These are phyloP conservation scores for Fistularia tabacaria DNA, from an alignment of 2,797 vertebrate genomes.

Conservation along the genomic window DNA sequence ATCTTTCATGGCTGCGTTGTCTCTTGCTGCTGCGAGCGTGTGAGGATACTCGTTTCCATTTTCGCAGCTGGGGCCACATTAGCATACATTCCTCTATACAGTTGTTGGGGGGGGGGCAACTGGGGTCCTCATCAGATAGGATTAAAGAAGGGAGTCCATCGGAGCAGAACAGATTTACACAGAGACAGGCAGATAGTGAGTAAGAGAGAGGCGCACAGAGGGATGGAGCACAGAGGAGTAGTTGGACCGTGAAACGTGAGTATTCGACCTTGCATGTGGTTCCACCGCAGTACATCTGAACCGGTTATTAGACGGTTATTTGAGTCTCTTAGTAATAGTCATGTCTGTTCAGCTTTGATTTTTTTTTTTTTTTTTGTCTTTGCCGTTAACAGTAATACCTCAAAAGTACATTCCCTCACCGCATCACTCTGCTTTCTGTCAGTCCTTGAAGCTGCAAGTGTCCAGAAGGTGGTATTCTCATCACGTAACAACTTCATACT, in stretches of 20 bases:
- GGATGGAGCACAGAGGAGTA: slow-evolving; percentile 11
- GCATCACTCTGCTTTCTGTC: not conserved
- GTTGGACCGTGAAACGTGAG: slow-evolving; percentile 25
- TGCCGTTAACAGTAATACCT: slow-evolving; percentile 4
- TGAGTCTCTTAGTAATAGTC: slow-evolving; percentile 20
- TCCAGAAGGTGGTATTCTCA: slow-evolving; percentile 12
- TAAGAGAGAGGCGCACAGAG: slow-evolving; percentile 15
- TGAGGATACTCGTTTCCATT: slow-evolving; percentile 64
- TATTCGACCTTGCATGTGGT: slow-evolving; percentile 8
- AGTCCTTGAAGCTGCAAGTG: slow-evolving; percentile 10
- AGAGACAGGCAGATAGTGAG: slow-evolving; percentile 29
- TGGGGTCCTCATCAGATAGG: slow-evolving; percentile 62
- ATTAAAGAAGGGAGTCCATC: slow-evolving; percentile 54
- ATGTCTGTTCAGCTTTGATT: slow-evolving; percentile 15
- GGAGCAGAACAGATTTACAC: slow-evolving; percentile 58
- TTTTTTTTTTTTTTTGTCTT: slow-evolving; percentile 1
- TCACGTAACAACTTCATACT: slow-evolving; percentile 18
- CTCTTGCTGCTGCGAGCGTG: slow-evolving; percentile 29
- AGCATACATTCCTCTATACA: slow-evolving; percentile 56
- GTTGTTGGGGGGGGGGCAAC: slow-evolving; percentile 17
- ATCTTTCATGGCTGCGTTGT: slow-evolving; percentile 36
- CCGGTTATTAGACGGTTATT: slow-evolving; percentile 23
- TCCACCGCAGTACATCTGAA: slow-evolving; percentile 24
- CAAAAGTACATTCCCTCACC: not conserved
- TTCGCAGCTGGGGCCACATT: slow-evolving; percentile 58